Conservation (phyloP, 1,140 invertebrate species). For the Ips typographus region DNA sequence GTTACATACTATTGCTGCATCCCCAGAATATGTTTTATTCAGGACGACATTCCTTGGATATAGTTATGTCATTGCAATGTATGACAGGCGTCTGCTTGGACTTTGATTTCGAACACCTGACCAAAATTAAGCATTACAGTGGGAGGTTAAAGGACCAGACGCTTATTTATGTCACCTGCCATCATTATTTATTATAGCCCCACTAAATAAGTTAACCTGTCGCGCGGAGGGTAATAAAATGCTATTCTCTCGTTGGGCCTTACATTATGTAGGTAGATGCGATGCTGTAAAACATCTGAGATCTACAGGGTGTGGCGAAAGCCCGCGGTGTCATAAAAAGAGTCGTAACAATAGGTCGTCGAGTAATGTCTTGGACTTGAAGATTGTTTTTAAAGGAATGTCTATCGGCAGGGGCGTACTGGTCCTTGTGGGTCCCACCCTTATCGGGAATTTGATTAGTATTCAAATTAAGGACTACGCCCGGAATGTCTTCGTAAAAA, state of each 20-base stretch:
- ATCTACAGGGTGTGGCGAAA: slow-evolving; percentile 30
- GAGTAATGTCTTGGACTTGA: slow-evolving; percentile 2
- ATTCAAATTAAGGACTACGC: not conserved
- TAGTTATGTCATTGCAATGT: not conserved
- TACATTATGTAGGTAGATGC: slow-evolving; percentile 21
- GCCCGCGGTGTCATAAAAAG: slow-evolving; percentile 27
- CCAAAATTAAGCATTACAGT: not conserved
- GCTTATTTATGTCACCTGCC: slow-evolving; percentile 21
- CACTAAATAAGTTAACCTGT: slow-evolving; percentile 33
- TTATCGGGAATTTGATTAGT: not conserved
- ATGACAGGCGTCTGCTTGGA: not conserved
- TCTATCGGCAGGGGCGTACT: slow-evolving; percentile 1
- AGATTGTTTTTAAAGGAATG: slow-evolving; percentile 17
- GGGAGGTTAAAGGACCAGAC: slow-evolving; percentile 6
- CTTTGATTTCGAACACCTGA: slow-evolving; percentile 8
- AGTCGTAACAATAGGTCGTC: slow-evolving; percentile 21
- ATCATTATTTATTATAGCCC: slow-evolving; percentile 27
- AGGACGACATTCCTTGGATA: slow-evolving; percentile 4
- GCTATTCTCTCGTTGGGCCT: slow-evolving; percentile 18
- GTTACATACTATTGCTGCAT: slow-evolving; percentile 13
- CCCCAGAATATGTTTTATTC: not conserved
- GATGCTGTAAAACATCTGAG: slow-evolving; percentile 31
- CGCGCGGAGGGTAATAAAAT: slow-evolving; percentile 25
- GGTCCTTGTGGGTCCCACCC: not conserved
- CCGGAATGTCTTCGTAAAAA: not conserved